Percentiles rank a stretch among this genome's conserved stretches.
phyloP scores from a whole-genome alignment of 2,888 invertebrate species.

The Pristionchus entomophagus region DNA sequence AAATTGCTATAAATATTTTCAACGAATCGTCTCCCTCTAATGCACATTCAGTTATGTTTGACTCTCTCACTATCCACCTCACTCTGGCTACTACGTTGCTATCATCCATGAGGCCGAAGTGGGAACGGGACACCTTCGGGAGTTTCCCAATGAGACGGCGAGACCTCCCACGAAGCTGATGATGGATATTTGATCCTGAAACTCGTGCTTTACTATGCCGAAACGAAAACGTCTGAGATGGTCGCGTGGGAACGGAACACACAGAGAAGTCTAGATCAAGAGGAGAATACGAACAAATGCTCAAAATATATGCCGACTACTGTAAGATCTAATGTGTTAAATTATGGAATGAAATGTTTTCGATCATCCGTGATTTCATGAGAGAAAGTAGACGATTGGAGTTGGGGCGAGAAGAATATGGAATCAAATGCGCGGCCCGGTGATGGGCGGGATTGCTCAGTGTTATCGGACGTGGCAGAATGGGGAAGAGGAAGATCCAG shows the following conservation, averaged over 20 bases:
- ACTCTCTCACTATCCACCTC: not conserved
- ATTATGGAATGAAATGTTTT: too few species aligned
- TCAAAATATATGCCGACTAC: not conserved
- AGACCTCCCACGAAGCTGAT: not conserved
- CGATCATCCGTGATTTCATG: too few species aligned
- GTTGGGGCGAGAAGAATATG: not conserved
- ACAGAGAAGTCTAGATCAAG: not conserved
- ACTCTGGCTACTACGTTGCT: not conserved
- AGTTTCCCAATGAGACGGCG: not conserved
- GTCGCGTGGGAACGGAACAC: slow-evolving; percentile 2
- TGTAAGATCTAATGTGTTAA: too few species aligned
- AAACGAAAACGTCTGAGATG: not conserved
- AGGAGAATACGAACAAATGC: not conserved
- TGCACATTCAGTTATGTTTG: too few species aligned
- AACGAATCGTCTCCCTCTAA: too few species aligned
- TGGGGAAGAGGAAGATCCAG: slow-evolving; percentile 8
- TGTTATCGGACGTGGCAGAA: not conserved
- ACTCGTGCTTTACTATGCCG: not conserved
- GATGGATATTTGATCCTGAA: not conserved
- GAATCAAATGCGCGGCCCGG: not conserved
- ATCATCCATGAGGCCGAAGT: not conserved
- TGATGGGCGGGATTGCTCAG: slow-evolving; percentile 2
- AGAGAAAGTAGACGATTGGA: too few species aligned
- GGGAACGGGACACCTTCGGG: slow-evolving; percentile 22
- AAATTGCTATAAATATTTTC: too few species aligned